These are phyloP conservation scores for Platycnemis pennipes DNA, from an alignment of 2,888 invertebrate species.

Conservation along the genomic window DNA sequence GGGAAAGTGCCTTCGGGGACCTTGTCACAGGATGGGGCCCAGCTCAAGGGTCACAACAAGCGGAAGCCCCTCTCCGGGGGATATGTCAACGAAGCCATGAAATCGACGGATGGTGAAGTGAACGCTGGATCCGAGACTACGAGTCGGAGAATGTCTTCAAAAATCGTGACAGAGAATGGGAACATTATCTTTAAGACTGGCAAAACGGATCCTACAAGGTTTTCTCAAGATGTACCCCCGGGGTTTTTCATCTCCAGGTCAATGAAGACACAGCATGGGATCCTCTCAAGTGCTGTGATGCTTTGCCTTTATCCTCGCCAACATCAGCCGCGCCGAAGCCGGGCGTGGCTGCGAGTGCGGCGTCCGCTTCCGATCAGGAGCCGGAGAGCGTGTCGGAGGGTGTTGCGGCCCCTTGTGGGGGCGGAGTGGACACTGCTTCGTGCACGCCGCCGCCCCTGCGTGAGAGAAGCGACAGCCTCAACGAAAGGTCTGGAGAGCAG, in stretches of 20 bases:
- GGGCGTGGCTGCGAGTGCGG: conserved; percentile 77
- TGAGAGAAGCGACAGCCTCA: conserved; percentile 83
- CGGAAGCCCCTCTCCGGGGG: conserved; percentile 85
- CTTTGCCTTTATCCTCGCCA: conserved; percentile 76
- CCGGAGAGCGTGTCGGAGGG: no score
- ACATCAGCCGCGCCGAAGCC: conserved; percentile 79
- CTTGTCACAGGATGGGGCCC: conserved; percentile 86
- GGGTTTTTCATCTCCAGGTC: conserved; percentile 81
- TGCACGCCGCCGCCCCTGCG: conserved; percentile 78
- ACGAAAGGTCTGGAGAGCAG: conserved; percentile 86
- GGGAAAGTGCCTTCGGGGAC: conserved; percentile 77
- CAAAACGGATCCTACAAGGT: conserved; percentile 83
- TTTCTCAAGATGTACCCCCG: conserved; percentile 78
- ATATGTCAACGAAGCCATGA: conserved; percentile 90
- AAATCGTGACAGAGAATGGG: conserved; percentile 75
- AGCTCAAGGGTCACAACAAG: conserved; percentile 26
- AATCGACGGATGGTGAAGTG: conserved; percentile 82
- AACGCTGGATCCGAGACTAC: conserved; percentile 75
- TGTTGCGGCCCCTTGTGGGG: conserved; percentile 76
- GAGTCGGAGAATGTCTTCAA: conserved; percentile 77
- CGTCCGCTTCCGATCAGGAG: conserved; percentile 73
- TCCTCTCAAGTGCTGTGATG: conserved; percentile 81
- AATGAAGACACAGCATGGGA: conserved; percentile 82
- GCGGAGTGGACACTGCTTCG: not conserved
- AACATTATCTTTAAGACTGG: conserved; percentile 80